Evolutionary conservation across 2,113 vertebrate genomes (phyloP), one percentile per base, ranked within the genome.

Genomic region (Potamarius usumacintae): DNA sequence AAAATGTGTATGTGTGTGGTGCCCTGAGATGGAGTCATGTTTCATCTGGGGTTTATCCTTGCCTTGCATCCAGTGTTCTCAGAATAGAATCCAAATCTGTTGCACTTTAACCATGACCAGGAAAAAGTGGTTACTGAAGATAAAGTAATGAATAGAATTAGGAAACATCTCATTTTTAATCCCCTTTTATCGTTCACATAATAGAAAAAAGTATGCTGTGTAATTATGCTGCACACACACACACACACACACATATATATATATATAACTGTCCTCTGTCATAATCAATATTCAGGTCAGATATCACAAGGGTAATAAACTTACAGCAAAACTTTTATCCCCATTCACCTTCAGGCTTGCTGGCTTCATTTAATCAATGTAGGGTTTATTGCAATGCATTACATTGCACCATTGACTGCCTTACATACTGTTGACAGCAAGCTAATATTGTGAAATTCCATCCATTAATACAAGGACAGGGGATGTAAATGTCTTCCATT

Each of bases 361-460:
- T 88, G 84, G 34, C 81, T 67, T 74, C 78, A 78, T 62, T 88
- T 85, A 89, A 92, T 92, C 88, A 78, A 80, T 90, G 84, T 11
- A 0, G 48, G 22, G 82, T 87, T 89, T 91, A 90, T 91, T 91
- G 90, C 83, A 84, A 84, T 89, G 77, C 87, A 60, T 71, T 71
- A 81, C 88, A 89, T 89, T 67, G 85, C 72, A 82, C 60, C 71
- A 86, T 55, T 55, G 17, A 90, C 84, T 87, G 83, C 89, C 67
- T 90, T 85, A 88, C 80, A 52, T 65, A 72, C 79, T 74, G 42
- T 67, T 81, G 83, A 89, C 27, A 87, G 89, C 65, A 79, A 85
- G 71, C 69, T 88, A 84, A 91, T 89, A 91, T 90, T 84, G 87
- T 86, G 52, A 65, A 30, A 86, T 92, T 89, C 84, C 72, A 85